These are phyloP conservation scores for Kradibia gibbosae DNA, from an alignment of 1,140 invertebrate species.

Conservation along the genomic window DNA sequence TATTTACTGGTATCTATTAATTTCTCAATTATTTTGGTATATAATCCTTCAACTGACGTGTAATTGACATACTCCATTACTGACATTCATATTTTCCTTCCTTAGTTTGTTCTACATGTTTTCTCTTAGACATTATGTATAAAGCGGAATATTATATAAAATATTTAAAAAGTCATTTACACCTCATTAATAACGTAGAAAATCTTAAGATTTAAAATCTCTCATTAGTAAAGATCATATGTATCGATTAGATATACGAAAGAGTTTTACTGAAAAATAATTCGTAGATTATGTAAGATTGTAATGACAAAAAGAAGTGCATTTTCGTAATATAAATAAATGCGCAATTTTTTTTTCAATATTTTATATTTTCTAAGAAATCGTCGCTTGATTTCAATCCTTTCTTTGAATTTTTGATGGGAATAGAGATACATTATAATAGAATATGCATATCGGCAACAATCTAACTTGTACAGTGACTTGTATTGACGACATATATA, in stretches of 20 bases:
- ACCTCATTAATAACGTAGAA: not conserved
- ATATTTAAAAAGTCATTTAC: not conserved
- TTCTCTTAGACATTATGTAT: not conserved
- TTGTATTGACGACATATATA: conserved; percentile 37
- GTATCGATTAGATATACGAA: not conserved
- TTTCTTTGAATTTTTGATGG: not conserved
- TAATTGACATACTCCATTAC: not conserved
- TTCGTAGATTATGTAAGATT: not conserved
- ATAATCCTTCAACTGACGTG: not conserved
- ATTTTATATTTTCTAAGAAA: not conserved
- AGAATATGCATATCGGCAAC: conserved; percentile 26
- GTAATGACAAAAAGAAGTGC: conserved; percentile 3
- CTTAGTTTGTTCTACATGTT: not conserved
- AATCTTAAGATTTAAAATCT: not conserved
- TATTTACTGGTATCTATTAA: not conserved
- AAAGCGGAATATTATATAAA: not conserved
- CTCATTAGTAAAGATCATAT: not conserved
- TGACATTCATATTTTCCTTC: not conserved
- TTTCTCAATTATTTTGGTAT: not conserved
- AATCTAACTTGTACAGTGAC: conserved; percentile 39
- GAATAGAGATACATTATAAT: conserved; percentile 26
- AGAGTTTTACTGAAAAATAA: not conserved
- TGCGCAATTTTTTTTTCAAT: not conserved
- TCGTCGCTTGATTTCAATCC: not conserved
- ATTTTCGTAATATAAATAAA: not conserved